These are phyloP conservation scores for Helarctos malayanus DNA, from an alignment of 2,797 vertebrate species.

Conservation along the genomic window DNA sequence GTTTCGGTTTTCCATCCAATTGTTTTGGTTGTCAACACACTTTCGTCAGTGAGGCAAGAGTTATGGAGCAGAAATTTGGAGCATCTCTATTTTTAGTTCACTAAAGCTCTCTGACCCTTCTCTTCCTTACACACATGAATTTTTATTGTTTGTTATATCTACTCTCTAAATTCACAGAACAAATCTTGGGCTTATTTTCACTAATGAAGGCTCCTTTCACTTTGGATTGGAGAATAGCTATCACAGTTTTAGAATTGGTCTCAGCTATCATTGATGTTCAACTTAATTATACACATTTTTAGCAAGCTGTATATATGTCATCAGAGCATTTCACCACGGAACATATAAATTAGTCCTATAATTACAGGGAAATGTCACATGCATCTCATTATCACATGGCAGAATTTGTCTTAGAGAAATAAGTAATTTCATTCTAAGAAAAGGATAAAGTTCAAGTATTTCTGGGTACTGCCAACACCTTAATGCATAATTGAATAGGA, in stretches of 20 bases:
- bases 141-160: slow-evolving; percentile 8
- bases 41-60: neutral
- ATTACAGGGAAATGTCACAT: slow-evolving; percentile 53
- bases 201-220: slow-evolving; percentile 19
- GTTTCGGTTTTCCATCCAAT: neutral
- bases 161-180: slow-evolving; percentile 14
- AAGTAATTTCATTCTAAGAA: slow-evolving; percentile 56
- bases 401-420: slow-evolving; percentile 26
- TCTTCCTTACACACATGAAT: neutral
- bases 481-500: slow-evolving; percentile 13
- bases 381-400: slow-evolving; percentile 54
- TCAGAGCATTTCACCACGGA: slow-evolving; percentile 49
- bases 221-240: slow-evolving; percentile 44
- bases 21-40: neutral
- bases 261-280: neutral
- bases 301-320: slow-evolving; percentile 43
- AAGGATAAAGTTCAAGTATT: slow-evolving; percentile 49
- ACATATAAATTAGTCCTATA: slow-evolving; percentile 18
- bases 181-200: slow-evolving; percentile 25
- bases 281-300: slow-evolving; percentile 39
- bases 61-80: slow-evolving; percentile 25
- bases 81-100: slow-evolving; percentile 48
- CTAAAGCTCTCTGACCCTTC: neutral
- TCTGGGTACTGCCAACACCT: slow-evolving; percentile 13
- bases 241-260: neutral